Percentiles rank a stretch among this genome's conserved stretches.
Evolutionary conservation across 2,888 invertebrate species (phyloP).

Genomic region (Erpobdella octoculata): DNA sequence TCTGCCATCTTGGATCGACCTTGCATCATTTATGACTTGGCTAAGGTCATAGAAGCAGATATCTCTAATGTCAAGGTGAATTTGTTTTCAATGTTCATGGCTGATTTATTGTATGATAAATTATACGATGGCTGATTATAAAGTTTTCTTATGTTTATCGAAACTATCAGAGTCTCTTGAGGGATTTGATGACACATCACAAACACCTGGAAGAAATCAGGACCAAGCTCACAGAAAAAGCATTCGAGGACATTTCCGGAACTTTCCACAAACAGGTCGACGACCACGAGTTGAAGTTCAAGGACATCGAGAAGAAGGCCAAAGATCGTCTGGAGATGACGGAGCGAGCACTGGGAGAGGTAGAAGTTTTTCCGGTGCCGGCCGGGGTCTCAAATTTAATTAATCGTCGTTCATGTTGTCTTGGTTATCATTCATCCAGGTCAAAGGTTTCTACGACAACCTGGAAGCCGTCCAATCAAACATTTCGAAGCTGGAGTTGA

Average conservation of each 20-base stretch:
- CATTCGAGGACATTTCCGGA: neutral
- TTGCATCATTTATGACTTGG: slow-evolving; percentile 58
- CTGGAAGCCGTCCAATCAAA: slow-evolving; percentile 86
- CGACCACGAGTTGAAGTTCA: neutral
- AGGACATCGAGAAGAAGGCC: slow-evolving; percentile 1
- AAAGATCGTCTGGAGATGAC: neutral
- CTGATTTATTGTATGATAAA: too few species aligned
- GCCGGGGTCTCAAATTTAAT: too few species aligned
- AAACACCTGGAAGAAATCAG: neutral
- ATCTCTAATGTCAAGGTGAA: neutral
- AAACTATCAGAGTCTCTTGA: slow-evolving; percentile 8
- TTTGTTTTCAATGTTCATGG: too few species aligned
- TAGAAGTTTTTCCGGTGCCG: too few species aligned
- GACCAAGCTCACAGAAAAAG: neutral
- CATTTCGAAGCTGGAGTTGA: slow-evolving; percentile 86
- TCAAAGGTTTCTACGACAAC: slow-evolving; percentile 82
- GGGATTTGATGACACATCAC: neutral
- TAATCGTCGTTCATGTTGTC: too few species aligned
- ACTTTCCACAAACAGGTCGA: neutral
- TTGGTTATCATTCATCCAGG: too few species aligned
- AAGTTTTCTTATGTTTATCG: too few species aligned
- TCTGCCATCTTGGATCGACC: slow-evolving; percentile 61
- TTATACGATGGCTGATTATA: too few species aligned
- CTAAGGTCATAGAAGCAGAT: neutral
- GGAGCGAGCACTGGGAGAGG: neutral